A percentile compares a stretch with the other conserved stretches of the same genome.
phyloP scores from a whole-genome alignment of 2,888 invertebrate species.

The Arge pagana region DNA sequence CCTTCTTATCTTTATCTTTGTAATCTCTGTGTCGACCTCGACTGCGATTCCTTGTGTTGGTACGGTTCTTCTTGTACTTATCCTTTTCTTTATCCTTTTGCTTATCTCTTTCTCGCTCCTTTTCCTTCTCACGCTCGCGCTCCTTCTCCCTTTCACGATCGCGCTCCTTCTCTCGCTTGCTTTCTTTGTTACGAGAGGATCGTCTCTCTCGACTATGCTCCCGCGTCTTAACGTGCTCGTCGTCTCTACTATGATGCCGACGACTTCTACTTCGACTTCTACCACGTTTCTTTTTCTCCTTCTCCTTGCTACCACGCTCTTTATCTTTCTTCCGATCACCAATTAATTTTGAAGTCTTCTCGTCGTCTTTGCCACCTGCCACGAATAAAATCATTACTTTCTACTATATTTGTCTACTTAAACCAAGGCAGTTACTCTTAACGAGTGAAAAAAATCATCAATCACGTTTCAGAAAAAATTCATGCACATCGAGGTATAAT shows the following conservation, averaged over 20 bases:
- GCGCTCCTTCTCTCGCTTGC: slow-evolving; percentile 35
- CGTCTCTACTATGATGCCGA: slow-evolving; percentile 40
- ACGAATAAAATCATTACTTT: no score
- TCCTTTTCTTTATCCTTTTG: slow-evolving; percentile 31
- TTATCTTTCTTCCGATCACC: slow-evolving; percentile 37
- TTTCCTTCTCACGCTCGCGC: slow-evolving; percentile 39
- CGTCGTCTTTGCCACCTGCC: slow-evolving; percentile 20
- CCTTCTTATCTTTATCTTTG: slow-evolving; percentile 13
- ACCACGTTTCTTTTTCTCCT: slow-evolving; percentile 32
- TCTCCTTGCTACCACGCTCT: slow-evolving; percentile 34
- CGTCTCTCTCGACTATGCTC: slow-evolving; percentile 46
- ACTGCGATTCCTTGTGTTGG: slow-evolving; percentile 33
- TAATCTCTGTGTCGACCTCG: slow-evolving; percentile 26
- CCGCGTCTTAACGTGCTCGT: slow-evolving; percentile 40
- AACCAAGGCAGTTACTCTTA: no score
- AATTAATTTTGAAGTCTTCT: slow-evolving; percentile 40
- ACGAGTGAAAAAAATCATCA: no score
- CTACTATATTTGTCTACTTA: no score
- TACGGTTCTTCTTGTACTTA: slow-evolving; percentile 34
- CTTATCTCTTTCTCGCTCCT: slow-evolving; percentile 40
- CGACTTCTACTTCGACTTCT: slow-evolving; percentile 39
- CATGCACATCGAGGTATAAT: no score
- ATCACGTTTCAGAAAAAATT: no score
- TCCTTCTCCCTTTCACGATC: slow-evolving; percentile 43
- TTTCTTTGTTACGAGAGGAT: slow-evolving; percentile 26